These are phyloP conservation scores for Hydrolagus affinis DNA, from an alignment of 2,113 vertebrate species.

Conservation along the genomic window DNA sequence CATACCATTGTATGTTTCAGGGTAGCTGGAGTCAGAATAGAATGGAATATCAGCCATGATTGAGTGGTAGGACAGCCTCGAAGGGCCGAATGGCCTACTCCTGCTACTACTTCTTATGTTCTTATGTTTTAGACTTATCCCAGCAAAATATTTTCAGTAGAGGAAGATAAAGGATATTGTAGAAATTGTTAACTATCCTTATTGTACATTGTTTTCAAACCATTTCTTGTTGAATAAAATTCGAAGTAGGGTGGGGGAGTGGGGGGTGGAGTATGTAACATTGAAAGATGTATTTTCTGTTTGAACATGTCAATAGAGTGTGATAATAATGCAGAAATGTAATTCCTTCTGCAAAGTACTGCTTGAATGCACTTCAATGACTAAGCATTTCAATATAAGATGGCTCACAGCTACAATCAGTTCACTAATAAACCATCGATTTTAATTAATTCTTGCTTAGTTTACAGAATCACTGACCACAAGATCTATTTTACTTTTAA, in stretches of 20 bases:
- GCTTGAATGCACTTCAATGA: neutral
- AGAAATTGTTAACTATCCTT: neutral
- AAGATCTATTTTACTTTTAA: too few relatives aligned
- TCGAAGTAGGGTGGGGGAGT: neutral
- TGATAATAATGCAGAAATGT: neutral
- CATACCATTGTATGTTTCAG: slow-evolving; percentile 36
- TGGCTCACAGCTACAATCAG: neutral
- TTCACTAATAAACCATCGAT: neutral
- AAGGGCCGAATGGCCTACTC: too few relatives aligned
- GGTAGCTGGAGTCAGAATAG: too few relatives aligned
- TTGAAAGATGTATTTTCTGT: neutral
- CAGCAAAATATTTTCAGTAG: too few relatives aligned
- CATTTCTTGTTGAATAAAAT: neutral
- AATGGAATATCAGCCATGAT: too few relatives aligned
- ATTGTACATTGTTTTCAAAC: neutral
- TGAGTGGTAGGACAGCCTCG: too few relatives aligned
- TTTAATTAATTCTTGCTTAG: neutral
- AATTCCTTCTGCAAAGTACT: neutral
- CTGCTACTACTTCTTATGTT: too few relatives aligned
- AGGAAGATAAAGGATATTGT: neutral
- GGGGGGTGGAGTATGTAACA: neutral
- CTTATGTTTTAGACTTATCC: too few relatives aligned
- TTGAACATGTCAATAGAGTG: neutral
- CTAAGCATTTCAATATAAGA: too few relatives aligned
- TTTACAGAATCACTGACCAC: neutral